Percentiles rank a stretch among this genome's conserved stretches.
Conservation (phyloP, 2,888 invertebrate genomes). For the Drosophila planitibia region DNA sequence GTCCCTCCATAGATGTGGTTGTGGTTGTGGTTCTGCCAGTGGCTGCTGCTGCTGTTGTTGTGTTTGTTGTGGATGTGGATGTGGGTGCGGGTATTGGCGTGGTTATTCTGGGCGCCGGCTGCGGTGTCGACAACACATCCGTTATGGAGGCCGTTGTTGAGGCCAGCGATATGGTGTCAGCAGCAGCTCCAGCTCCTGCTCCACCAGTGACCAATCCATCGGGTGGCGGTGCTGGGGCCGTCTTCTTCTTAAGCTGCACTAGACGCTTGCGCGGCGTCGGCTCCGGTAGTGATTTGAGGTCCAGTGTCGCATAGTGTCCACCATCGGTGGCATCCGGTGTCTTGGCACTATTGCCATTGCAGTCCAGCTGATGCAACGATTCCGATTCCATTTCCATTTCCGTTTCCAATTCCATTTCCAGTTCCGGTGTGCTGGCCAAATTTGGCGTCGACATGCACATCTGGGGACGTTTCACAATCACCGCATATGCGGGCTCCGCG, state of each 20-base stretch:
- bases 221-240: slow-evolving; percentile 83
- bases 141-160: slow-evolving; percentile 66
- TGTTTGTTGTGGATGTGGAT: neutral
- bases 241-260: slow-evolving; percentile 75
- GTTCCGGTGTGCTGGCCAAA: slow-evolving; percentile 57
- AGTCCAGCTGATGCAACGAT: slow-evolving; percentile 70
- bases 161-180: slow-evolving; percentile 68
- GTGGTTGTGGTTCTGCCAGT: neutral
- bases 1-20: neutral
- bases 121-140: slow-evolving; percentile 61
- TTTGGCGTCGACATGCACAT: slow-evolving; percentile 84
- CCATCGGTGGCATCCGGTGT: slow-evolving; percentile 39
- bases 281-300: slow-evolving; percentile 77
- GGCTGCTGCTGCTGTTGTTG: neutral
- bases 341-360: slow-evolving; percentile 80
- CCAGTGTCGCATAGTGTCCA: slow-evolving; percentile 68
- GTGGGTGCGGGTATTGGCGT: slow-evolving; percentile 19
- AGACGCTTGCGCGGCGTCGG: slow-evolving; percentile 83
- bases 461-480: slow-evolving; percentile 76
- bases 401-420: slow-evolving; percentile 2
- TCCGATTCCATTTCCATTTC: slow-evolving; percentile 13
- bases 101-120: slow-evolving; percentile 76
- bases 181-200: slow-evolving; percentile 5
- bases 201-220: slow-evolving; percentile 15
- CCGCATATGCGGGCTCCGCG: slow-evolving; percentile 65